Percentiles rank a stretch among this genome's conserved stretches.
phyloP scores from a whole-genome alignment of 2,797 vertebrate genomes.

The Austrolebias charrua region DNA sequence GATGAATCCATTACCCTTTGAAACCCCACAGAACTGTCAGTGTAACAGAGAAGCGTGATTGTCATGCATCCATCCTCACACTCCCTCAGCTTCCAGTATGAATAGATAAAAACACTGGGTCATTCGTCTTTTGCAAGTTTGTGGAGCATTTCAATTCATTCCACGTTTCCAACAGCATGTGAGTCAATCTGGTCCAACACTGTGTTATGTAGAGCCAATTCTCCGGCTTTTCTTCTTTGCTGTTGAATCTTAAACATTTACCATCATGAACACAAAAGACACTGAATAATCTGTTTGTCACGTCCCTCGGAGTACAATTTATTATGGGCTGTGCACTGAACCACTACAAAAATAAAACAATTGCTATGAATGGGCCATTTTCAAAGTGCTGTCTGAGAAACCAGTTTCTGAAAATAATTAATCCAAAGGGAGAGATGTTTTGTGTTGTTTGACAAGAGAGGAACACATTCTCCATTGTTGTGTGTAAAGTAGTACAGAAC shows the following conservation, averaged over 20 bases:
- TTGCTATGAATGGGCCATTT: constrained; percentile 74
- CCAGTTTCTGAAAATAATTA: constrained; percentile 83
- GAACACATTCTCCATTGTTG: constrained; percentile 68
- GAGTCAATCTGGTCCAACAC: constrained; percentile 48
- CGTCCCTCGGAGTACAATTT: constrained; percentile 73
- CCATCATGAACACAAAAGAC: constrained; percentile 70
- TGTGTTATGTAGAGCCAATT: constrained; percentile 23
- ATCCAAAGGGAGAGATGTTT: constrained; percentile 76
- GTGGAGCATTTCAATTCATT: constrained; percentile 48
- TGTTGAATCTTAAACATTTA: constrained; percentile 73
- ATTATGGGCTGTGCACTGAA: constrained; percentile 77
- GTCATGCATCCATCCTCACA: constrained; percentile 56
- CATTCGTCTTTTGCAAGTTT: constrained; percentile 52
- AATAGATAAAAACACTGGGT: constrained; percentile 55
- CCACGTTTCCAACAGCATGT: constrained; percentile 39
- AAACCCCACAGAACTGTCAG: constrained; percentile 59
- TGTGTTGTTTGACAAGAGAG: constrained; percentile 70
- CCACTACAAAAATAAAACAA: constrained; percentile 73
- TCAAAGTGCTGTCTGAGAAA: constrained; percentile 76
- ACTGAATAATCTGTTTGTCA: constrained; percentile 71
- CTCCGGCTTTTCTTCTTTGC: constrained; percentile 35
- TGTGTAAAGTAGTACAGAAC: constrained; percentile 63
- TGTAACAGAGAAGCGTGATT: constrained; percentile 48
- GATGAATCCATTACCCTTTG: constrained; percentile 69
- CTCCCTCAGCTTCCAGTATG: constrained; percentile 41